Conservation (phyloP, 1,140 invertebrate species). For the Zelostemma sp. region DNA sequence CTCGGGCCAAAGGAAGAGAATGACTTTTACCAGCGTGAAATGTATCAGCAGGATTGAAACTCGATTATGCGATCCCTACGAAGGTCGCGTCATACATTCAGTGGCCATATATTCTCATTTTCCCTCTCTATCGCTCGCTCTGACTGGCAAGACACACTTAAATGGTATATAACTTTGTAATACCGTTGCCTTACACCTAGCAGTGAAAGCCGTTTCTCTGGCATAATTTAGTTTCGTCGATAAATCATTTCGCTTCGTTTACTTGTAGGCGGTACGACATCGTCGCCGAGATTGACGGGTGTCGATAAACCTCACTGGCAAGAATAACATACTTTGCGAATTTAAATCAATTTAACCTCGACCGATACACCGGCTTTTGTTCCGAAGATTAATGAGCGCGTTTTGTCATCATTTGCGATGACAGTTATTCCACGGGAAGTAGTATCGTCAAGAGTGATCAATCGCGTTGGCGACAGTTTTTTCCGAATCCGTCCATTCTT, state of each 20-base stretch:
- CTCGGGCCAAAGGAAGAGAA: background rate
- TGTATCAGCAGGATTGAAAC: background rate
- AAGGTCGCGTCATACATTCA: slow-evolving; percentile 31
- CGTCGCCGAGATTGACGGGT: slow-evolving; percentile 55
- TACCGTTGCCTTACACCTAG: slow-evolving; percentile 22
- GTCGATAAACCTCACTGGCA: slow-evolving; percentile 46
- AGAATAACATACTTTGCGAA: slow-evolving; percentile 42
- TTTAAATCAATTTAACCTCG: slow-evolving; percentile 20
- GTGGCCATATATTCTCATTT: slow-evolving; percentile 7
- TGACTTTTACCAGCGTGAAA: background rate
- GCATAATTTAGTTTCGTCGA: slow-evolving; percentile 44
- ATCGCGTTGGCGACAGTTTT: too few species aligned
- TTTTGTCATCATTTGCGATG: slow-evolving; percentile 32
- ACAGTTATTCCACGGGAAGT: slow-evolving; percentile 42
- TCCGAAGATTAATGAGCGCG: slow-evolving; percentile 34
- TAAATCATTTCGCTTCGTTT: slow-evolving; percentile 47
- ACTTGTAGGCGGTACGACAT: slow-evolving; percentile 51
- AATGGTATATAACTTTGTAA: slow-evolving; percentile 6
- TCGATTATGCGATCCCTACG: slow-evolving; percentile 5
- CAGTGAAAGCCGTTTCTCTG: slow-evolving; percentile 43
- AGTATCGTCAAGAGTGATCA: too few species aligned
- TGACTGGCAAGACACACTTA: slow-evolving; percentile 5
- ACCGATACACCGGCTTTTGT: slow-evolving; percentile 9
- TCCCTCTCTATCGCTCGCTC: slow-evolving; percentile 17
- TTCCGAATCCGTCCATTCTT: too few species aligned